Conservation (phyloP, 2,797 vertebrate genomes). For the Notamacropus eugenii region DNA sequence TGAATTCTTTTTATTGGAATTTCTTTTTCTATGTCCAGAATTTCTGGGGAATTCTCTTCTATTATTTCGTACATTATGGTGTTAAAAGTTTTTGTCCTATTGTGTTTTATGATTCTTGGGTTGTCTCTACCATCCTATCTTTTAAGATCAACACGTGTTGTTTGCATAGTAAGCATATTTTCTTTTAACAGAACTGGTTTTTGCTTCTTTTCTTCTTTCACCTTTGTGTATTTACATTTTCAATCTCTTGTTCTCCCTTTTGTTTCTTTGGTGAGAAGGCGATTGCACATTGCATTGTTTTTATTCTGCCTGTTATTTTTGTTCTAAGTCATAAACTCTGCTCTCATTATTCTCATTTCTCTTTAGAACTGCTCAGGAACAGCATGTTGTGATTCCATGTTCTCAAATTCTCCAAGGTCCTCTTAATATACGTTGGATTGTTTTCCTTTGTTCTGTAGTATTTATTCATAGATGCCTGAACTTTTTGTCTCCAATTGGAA, state of each 20-base stretch:
- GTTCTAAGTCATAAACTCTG: background rate
- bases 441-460: too few relatives aligned
- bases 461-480: too few relatives aligned
- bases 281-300: background rate
- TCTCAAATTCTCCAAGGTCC: too few relatives aligned
- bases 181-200: background rate
- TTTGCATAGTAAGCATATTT: background rate
- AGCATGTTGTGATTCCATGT: too few relatives aligned
- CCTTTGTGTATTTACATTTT: background rate
- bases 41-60: background rate
- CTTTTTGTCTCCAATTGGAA: too few relatives aligned
- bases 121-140: background rate
- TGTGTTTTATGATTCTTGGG: background rate
- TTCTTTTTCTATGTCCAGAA: background rate
- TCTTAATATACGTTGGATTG: too few relatives aligned
- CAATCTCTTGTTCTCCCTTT: background rate
- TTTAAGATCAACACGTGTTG: background rate
- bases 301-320: background rate
- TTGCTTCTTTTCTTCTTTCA: background rate
- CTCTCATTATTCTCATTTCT: too few relatives aligned
- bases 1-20: background rate
- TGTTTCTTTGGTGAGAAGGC: background rate
- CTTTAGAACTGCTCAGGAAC: too few relatives aligned
- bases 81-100: background rate
- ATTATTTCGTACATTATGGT: background rate